Evolutionary conservation across 2,113 vertebrate genomes (phyloP), one percentile per base, ranked within the genome.

Genomic region (Lates calcarifer): DNA sequence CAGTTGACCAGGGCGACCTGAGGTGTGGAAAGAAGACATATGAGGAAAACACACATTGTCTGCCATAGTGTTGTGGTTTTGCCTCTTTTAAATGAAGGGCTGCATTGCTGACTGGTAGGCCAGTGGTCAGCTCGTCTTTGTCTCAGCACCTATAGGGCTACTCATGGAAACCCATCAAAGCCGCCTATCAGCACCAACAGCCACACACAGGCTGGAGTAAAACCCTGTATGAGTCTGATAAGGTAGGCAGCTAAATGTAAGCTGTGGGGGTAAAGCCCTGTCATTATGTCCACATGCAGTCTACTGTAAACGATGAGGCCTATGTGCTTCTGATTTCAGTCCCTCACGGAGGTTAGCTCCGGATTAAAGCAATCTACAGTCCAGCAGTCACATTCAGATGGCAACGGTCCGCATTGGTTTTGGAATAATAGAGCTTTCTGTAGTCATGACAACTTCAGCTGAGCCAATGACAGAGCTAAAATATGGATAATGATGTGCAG

Each of bases 341-440:
- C 74, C 70, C 65, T 62, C 53, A 35, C 56, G 65, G 49, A 73
- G 28, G 2, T 76, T 47, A 47, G 47, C 57, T 15, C 24, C 14
- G 89, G 87, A 86, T 84, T 77, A 87, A 63, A 77, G 33, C 67
- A 64, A 72, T 68, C 73, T 77, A 31, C 60, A 29, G 39, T 74
- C 43, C 60, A 20, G 55, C 76, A 49, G 58, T 83, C 51, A 68
- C 17, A 29, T 67, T 72, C 29, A 29, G 37, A 49, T 69, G 56
- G 47, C 29, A 17, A 24, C 43, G 12, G 31, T 17, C 39, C 2
- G 0, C 1, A 2, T 2, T 9, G 33, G 56, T 12, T 61, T 14
- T 47, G 51, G 26, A 37, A 29, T 41, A 18, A 63, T 45, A 22
- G 37, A 56, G 31, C 58, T 78, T 57, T 65, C 31, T 53, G 74